A percentile compares a stretch with the other conserved stretches of the same genome.
phyloP scores from a whole-genome alignment of 2,888 invertebrate species.

The Drosophila neotestacea region DNA sequence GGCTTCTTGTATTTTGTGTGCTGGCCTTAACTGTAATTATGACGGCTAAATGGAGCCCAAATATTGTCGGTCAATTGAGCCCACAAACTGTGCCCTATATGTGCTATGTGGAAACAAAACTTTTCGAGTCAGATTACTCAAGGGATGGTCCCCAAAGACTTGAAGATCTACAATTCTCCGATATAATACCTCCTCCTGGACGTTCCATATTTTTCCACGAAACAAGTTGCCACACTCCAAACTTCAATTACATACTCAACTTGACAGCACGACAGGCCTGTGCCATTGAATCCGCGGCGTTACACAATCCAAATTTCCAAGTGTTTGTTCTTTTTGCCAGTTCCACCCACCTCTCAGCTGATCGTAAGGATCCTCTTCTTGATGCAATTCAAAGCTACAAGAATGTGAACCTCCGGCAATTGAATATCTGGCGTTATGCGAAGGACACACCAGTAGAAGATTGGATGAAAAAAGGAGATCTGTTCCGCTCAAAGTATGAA shows the following conservation, averaged over 20 bases:
- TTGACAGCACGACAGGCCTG: constrained; percentile 84
- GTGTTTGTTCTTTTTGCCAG: constrained; percentile 83
- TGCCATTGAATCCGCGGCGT: constrained; percentile 84
- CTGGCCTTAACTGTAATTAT: neutral
- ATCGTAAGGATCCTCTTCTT: constrained; percentile 52
- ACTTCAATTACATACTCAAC: constrained; percentile 43
- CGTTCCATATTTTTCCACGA: constrained; percentile 8
- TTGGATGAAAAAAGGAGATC: constrained; percentile 11
- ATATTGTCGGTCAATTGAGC: neutral
- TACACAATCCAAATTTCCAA: constrained; percentile 81
- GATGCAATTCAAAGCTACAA: constrained; percentile 36
- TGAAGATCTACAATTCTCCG: neutral
- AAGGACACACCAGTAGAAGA: constrained; percentile 7
- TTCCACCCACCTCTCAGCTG: constrained; percentile 54
- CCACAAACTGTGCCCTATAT: neutral
- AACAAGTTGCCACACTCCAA: neutral
- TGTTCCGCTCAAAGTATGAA: neutral
- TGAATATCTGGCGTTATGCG: constrained; percentile 13
- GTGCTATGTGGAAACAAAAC: neutral
- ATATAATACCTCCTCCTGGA: neutral
- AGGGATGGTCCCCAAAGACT: neutral
- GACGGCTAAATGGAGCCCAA: no score
- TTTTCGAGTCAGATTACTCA: no score
- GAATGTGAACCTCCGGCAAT: constrained; percentile 10
- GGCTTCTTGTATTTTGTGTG: neutral